Evolutionary conservation across 1,140 invertebrate genomes (phyloP).

Genomic region (Dryas iulia): DNA sequence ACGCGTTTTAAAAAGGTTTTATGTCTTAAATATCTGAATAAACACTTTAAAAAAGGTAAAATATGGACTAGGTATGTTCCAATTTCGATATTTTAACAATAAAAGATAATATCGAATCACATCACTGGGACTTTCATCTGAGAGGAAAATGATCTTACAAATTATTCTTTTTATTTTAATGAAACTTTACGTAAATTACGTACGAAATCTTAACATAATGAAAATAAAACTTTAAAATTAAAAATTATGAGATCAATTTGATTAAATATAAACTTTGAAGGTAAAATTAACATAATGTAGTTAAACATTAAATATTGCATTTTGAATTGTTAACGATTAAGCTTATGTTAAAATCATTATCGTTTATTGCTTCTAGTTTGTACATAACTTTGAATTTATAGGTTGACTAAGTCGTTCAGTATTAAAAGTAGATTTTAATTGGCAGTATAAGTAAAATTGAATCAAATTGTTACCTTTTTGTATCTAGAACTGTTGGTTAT

Average conservation of each 20-base stretch:
- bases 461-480: background rate
- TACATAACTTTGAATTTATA: slow-evolving; percentile 8
- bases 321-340: slow-evolving; percentile 1
- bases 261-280: background rate
- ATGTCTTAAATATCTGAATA: too few relatives aligned
- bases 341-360: background rate
- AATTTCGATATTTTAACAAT: too few relatives aligned
- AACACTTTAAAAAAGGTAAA: too few relatives aligned
- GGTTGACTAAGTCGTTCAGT: slow-evolving; percentile 5
- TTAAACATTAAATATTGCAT: slow-evolving; percentile 39
- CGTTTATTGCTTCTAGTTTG: slow-evolving; percentile 8
- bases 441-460: background rate
- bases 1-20: too few relatives aligned
- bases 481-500: background rate
- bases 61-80: too few relatives aligned
- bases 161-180: too few relatives aligned
- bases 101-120: too few relatives aligned
- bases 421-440: slow-evolving; percentile 8
- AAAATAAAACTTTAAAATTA: too few relatives aligned
- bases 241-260: background rate
- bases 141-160: too few relatives aligned
- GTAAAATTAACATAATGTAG: slow-evolving; percentile 18
- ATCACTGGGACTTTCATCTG: too few relatives aligned
- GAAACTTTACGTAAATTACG: too few relatives aligned
- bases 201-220: too few relatives aligned